Evolutionary conservation across 2,888 invertebrate species (phyloP), one percentile per base, ranked within the genome.

Genomic region (Orthosia gothica): DNA sequence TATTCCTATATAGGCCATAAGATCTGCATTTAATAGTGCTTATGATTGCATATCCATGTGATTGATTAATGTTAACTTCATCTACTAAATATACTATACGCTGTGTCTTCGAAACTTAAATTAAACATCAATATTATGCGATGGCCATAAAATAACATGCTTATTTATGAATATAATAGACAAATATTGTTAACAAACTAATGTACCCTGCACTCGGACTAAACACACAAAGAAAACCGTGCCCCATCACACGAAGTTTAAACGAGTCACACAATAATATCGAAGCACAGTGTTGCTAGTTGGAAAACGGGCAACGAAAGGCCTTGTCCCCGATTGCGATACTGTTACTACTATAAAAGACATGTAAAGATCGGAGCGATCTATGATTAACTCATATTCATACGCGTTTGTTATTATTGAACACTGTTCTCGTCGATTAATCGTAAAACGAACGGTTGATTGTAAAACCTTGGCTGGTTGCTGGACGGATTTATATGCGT

Each of bases 281-380:
- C 13, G n/a, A 49, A 62, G 61, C 77, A 76, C 76, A 18, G 79
- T 76, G 75, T 74, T 55, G 54, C 47, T 61, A 71, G 68, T 59
- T 85, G 83, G 81, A 87, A 87, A 82, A 81, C 81, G 50, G 54
- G 32, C 54, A 55, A 69, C 67, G 63, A 70, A 81, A 85, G 87
- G 73, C 87, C 87, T 88, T 88, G 87, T 82, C 73, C 87, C 62
- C 81, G 73, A 81, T 87, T 76, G 26, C 70, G 69, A 77, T 76
- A 79, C 73, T 82, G 76, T 81, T 76, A 78, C 74, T 59, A n/a
- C 72, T 86, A 78, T 86, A 78, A 76, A 83, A 86, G 79, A 82
- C 81, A 76, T 85, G 79, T 78, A 79, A 70, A 81, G 83, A 83
- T 83, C 73, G 80, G 79, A 83, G 79, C 66, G 74, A 79, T 74